Evolutionary conservation across 2,797 vertebrate genomes (phyloP).

Genomic region (Pseudomugil tenellus): DNA sequence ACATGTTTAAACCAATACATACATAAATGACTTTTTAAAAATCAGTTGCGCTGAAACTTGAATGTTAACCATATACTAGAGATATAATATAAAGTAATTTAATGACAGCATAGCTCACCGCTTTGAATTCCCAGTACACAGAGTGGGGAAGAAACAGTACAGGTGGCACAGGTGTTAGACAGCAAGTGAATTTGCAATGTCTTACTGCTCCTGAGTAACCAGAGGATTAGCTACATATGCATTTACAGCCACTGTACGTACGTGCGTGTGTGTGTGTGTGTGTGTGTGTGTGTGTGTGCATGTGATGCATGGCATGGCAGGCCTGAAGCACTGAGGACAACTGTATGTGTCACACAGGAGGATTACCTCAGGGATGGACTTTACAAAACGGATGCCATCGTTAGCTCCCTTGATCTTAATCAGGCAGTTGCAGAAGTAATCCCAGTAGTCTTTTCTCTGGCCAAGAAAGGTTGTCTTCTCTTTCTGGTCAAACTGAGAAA

Average conservation of each 20-base stretch:
- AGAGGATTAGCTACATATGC: conserved; percentile 59
- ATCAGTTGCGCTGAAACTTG: conserved; percentile 6
- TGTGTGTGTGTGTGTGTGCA: conserved; percentile 22
- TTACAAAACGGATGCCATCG: conserved; percentile 97
- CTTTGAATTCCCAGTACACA: conserved; percentile 40
- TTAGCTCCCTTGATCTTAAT: conserved; percentile 95
- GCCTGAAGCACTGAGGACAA: neutral
- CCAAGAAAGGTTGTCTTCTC: conserved; percentile 93
- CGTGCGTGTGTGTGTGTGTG: neutral
- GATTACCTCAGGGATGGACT: conserved; percentile 94
- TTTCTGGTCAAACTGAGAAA: conserved; percentile 93
- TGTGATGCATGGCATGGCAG: conserved; percentile 30
- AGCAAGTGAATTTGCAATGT: conserved; percentile 42
- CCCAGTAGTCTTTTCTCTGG: conserved; percentile 97
- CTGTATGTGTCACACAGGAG: conserved; percentile 34
- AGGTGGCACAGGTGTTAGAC: conserved; percentile 14
- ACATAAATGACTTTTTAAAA: neutral
- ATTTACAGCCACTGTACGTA: conserved; percentile 39
- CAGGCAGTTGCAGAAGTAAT: conserved; percentile 96
- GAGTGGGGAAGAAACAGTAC: conserved; percentile 28
- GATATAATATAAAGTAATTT: neutral
- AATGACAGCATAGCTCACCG: conserved; percentile 55
- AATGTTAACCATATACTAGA: neutral
- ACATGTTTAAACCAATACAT: neutral
- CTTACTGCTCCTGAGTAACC: conserved; percentile 37